Percentiles rank a stretch among this genome's conserved stretches.
Conservation (phyloP, 2,113 vertebrate species). For the Lepisosteus osseus region DNA sequence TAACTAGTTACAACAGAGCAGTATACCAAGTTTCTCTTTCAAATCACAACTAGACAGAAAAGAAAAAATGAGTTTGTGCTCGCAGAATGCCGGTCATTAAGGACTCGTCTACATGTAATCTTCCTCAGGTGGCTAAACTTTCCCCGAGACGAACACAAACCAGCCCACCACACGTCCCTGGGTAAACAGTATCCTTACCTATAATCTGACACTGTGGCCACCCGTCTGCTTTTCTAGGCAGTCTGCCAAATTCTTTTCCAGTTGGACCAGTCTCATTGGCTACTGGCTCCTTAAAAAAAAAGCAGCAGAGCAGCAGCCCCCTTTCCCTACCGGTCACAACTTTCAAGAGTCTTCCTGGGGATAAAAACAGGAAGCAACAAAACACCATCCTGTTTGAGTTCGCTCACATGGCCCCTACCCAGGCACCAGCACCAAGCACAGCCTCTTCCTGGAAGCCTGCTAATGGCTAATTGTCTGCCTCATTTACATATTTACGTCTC, state of each 20-base stretch:
- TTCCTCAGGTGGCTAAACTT: not conserved
- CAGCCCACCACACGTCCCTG: not conserved
- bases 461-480: not conserved
- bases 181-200: not conserved
- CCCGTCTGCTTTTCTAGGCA: conserved; percentile 14
- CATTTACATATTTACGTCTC: not conserved
- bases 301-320: not conserved
- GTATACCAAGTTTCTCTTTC: not conserved
- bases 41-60: too few relatives aligned
- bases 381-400: conserved; percentile 21
- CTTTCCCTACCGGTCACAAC: too few relatives aligned
- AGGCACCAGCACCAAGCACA: conserved; percentile 15
- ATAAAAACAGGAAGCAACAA: conserved; percentile 22
- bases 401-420: conserved; percentile 12
- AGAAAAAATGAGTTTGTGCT: too few relatives aligned
- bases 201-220: not conserved
- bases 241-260: not conserved
- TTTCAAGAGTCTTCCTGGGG: too few relatives aligned
- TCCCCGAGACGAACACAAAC: not conserved
- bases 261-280: not conserved
- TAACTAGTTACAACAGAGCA: not conserved
- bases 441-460: conserved; percentile 12
- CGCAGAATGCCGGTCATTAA: not conserved
- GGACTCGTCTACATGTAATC: not conserved
- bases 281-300: conserved; percentile 16